A percentile compares a stretch with the other conserved stretches of the same genome.
Evolutionary conservation across 2,797 vertebrate genomes (phyloP).

Genomic region (Aldrovandia affinis): DNA sequence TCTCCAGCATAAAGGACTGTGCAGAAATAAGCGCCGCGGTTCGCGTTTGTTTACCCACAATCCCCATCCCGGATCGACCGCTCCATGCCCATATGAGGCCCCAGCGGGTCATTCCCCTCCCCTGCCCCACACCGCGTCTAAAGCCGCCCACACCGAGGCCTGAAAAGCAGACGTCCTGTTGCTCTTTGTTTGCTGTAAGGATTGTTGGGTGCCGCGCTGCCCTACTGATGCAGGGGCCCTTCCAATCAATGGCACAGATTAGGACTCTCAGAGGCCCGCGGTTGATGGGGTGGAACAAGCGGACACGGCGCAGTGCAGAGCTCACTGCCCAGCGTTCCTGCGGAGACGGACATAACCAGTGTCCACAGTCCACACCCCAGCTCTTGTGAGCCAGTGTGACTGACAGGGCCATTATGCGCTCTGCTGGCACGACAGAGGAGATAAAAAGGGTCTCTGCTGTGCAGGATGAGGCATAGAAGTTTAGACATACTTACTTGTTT

Average conservation of each 20-base stretch:
- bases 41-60: slow-evolving; percentile 23
- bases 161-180: slow-evolving; percentile 34
- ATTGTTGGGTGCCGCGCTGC: slow-evolving; percentile 57
- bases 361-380: slow-evolving; percentile 51
- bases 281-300: slow-evolving; percentile 61
- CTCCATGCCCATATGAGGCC: background rate
- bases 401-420: slow-evolving; percentile 61
- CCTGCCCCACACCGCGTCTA: background rate
- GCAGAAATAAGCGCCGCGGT: background rate
- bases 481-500: background rate
- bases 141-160: slow-evolving; percentile 43
- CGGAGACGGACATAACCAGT: slow-evolving; percentile 37
- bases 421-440: slow-evolving; percentile 24
- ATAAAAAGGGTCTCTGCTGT: background rate
- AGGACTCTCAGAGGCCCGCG: slow-evolving; percentile 62
- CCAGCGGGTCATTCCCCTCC: background rate
- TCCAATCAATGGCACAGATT: slow-evolving; percentile 71
- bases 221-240: slow-evolving; percentile 51
- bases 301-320: slow-evolving; percentile 52
- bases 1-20: background rate
- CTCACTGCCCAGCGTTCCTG: slow-evolving; percentile 34
- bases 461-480: background rate
- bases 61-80: background rate
- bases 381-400: slow-evolving; percentile 47
- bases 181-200: slow-evolving; percentile 51